Percentiles rank a stretch among this genome's conserved stretches.
phyloP scores from a whole-genome alignment of 2,113 vertebrate species.

The Neopipo cinnamomea region DNA sequence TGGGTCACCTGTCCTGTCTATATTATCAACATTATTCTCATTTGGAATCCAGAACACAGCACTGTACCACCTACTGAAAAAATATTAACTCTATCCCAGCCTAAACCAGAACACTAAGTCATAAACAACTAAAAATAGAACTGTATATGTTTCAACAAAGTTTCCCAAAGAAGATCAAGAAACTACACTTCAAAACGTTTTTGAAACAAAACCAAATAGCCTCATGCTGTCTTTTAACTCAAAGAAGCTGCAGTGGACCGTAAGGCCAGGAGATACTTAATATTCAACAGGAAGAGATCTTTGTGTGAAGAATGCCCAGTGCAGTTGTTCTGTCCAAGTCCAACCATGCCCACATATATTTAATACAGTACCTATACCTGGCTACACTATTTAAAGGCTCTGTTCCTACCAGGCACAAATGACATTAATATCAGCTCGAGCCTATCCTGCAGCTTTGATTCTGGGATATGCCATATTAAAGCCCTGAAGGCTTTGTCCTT shows the following conservation, averaged over 20 bases:
- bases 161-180: neutral
- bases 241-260: neutral
- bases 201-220: neutral
- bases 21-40: neutral
- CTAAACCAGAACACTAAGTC: neutral
- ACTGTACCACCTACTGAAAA: neutral
- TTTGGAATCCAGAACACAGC: neutral
- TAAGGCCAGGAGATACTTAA: neutral
- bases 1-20: neutral
- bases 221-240: neutral
- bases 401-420: neutral
- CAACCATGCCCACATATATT: neutral
- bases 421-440: neutral
- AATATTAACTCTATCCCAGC: neutral
- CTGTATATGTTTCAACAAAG: neutral
- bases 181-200: neutral
- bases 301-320: neutral
- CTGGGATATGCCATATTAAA: neutral
- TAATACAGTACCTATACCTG: neutral
- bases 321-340: neutral
- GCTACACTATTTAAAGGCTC: neutral
- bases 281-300: neutral
- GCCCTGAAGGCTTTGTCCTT: neutral
- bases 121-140: neutral
- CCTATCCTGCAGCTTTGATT: neutral